phyloP scores from a whole-genome alignment of 2,888 invertebrate species.

The Adela reaumurella region DNA sequence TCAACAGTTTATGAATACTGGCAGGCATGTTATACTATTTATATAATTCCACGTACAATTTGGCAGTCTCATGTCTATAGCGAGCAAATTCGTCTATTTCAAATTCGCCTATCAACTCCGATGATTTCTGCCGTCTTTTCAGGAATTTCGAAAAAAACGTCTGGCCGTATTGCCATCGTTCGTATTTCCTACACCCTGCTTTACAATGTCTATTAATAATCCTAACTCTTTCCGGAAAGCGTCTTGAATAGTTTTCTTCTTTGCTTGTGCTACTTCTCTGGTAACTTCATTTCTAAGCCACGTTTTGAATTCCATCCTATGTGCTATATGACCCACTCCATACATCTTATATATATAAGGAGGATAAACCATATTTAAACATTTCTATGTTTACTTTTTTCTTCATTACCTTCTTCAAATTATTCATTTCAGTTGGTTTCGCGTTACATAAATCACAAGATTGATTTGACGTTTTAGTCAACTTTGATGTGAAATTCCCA shows the following conservation, averaged over 20 bases:
- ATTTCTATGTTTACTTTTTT: neutral
- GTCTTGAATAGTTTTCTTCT: conserved; percentile 5
- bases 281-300: conserved; percentile 6
- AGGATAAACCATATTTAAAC: conserved; percentile 5
- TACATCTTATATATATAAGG: conserved; percentile 11
- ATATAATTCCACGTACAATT: neutral
- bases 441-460: conserved; percentile 6
- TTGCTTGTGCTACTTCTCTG: neutral
- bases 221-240: conserved; percentile 3
- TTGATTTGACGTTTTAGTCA: conserved; percentile 6
- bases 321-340: conserved; percentile 11
- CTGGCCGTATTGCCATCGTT: too few relatives aligned
- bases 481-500: conserved; percentile 6
- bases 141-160: too few relatives aligned
- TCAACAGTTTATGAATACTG: neutral
- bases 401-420: neutral
- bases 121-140: too few relatives aligned
- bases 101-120: neutral
- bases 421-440: neutral
- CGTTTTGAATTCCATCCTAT: conserved; percentile 7
- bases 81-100: neutral
- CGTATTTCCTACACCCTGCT: conserved; percentile 14
- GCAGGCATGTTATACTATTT: neutral
- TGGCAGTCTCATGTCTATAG: neutral
- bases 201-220: conserved; percentile 10